These are phyloP conservation scores for Entomyzon cyanotis DNA, from an alignment of 2,113 vertebrate species.

Conservation along the genomic window DNA sequence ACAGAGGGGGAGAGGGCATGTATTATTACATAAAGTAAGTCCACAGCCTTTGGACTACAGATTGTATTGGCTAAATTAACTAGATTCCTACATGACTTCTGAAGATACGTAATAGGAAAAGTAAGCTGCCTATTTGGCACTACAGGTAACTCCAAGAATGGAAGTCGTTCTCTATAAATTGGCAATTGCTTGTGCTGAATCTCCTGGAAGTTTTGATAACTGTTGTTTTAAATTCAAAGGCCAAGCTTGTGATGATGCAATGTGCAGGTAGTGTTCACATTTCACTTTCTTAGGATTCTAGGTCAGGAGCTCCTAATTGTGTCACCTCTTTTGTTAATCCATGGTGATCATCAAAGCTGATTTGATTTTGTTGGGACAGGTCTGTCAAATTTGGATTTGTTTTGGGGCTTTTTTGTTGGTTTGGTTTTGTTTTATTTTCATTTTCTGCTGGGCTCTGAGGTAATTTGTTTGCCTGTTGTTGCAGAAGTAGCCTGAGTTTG, in stretches of 20 bases:
- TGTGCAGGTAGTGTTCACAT: not conserved
- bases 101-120: not conserved
- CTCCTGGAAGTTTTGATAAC: not conserved
- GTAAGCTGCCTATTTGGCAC: not conserved
- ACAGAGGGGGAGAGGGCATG: fast-evolving
- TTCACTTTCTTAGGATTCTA: not conserved
- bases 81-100: not conserved
- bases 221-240: not conserved
- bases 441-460: constrained; percentile 62
- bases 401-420: not conserved
- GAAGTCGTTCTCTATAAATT: not conserved
- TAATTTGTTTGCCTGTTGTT: constrained; percentile 90
- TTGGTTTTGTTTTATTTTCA: not conserved
- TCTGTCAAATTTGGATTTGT: not conserved
- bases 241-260: not conserved
- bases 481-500: constrained; percentile 96
- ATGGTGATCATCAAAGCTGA: not conserved
- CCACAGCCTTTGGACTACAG: not conserved
- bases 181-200: not conserved
- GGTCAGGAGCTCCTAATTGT: not conserved
- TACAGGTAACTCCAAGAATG: not conserved
- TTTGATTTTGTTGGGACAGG: not conserved
- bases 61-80: not conserved
- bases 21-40: not conserved
- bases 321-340: not conserved